Base-by-base conservation (phyloP, 2,888 invertebrate species). In the Cheilosia vernalis region DNA sequence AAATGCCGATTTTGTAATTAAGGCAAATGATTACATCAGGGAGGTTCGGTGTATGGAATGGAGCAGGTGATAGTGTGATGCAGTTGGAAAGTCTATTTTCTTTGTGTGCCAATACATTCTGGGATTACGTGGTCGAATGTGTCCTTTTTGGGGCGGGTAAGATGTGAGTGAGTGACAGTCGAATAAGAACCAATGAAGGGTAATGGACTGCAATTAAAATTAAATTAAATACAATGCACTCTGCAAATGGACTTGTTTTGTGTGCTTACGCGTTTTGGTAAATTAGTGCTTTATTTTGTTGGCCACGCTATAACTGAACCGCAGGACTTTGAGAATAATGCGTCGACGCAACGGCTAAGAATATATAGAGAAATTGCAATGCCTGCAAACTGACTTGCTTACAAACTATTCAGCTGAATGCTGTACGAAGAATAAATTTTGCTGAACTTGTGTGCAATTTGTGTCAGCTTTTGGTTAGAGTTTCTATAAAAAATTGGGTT, bases 1-100 rank as follows among this genome's bases (percentile, higher is more conserved):
- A 53, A 79, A 67, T 67, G 80, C 58, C 73, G 73, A 79, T 63
- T 79, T 66, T 49, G 61, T 53, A 67, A 63, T 63, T 69, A 84
- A 64, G 53, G 49, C 33, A 56, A 76, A 69, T 70, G 58, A 55
- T 60, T 83, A 60, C 49, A 7, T 27, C 27, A 42, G 58, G 51
- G 33, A 47, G 40, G n/a, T 9, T n/a, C 17, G 44, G 15, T 21
- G 13, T 5, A 44, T 49, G 13, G 27, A 7, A 47, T 27, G 49
- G 70, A 66, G 78, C 82, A 83, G 82, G 66, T 83, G 82, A 55
- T 61, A 37, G 19, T 56, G 40, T 47, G 24, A 55, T 63, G 53
- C 24, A 33, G 30, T 63, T 55, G 55, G 73, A 63, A 44, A 61
- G 40, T 42, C 4, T 7, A 9, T 30, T 33, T 67, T 61, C 33